phyloP scores from a whole-genome alignment of 2,797 vertebrate genomes.

The Acanthopagrus latus region DNA sequence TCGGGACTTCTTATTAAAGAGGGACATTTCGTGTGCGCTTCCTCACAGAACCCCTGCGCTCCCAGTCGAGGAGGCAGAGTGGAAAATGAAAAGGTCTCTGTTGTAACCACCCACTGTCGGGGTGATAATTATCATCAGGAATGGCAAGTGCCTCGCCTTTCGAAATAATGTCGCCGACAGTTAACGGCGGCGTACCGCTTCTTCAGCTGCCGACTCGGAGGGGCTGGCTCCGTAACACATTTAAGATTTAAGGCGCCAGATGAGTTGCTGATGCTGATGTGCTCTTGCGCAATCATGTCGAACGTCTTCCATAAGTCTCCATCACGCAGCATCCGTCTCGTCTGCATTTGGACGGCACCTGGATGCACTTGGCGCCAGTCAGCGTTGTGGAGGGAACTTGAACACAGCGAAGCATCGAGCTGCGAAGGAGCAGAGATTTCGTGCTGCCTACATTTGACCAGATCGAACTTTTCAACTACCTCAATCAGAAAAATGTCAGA shows the following conservation, averaged over 20 bases:
- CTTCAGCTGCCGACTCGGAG: neutral
- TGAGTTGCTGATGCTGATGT: neutral
- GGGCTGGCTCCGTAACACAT: neutral
- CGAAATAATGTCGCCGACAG: slow-evolving; percentile 28
- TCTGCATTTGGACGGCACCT: neutral
- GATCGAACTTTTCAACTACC: neutral
- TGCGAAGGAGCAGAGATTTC: neutral
- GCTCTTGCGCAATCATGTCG: neutral
- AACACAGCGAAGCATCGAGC: neutral
- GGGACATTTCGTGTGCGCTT: neutral
- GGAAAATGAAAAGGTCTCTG: slow-evolving; percentile 33
- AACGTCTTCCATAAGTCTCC: neutral
- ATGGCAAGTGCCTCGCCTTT: slow-evolving; percentile 25
- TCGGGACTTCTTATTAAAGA: neutral
- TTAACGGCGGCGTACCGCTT: neutral
- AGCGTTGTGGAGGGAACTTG: neutral
- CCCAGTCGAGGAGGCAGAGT: slow-evolving; percentile 8
- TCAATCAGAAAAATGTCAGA: too few relatives aligned
- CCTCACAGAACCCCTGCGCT: neutral
- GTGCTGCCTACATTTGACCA: neutral
- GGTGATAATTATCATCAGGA: slow-evolving; percentile 45
- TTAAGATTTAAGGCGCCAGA: neutral
- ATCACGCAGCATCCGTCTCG: neutral
- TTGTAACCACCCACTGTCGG: slow-evolving; percentile 18
- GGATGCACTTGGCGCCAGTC: too few relatives aligned